phyloP scores from a whole-genome alignment of 2,797 vertebrate species.

The Aphelocoma californica region DNA sequence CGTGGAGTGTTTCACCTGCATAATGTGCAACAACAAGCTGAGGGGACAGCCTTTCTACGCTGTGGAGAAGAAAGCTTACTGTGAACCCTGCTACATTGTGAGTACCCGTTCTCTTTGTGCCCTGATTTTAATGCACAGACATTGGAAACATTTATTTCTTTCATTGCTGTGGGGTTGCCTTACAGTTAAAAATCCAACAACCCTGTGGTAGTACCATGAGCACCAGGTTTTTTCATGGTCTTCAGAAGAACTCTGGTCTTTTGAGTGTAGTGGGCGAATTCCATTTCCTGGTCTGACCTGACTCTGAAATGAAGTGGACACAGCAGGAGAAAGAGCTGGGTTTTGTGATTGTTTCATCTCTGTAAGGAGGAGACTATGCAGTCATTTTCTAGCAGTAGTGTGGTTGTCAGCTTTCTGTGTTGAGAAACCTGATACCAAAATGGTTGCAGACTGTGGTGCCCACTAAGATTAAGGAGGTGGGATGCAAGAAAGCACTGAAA shows the following conservation, averaged over 20 bases:
- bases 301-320: not conserved
- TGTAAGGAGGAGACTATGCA: not conserved
- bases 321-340: not conserved
- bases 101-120: slow-evolving; percentile 60
- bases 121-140: not conserved
- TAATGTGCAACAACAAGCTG: slow-evolving; percentile 89
- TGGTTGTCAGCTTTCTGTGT: not conserved
- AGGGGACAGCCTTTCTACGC: slow-evolving; percentile 97
- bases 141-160: not conserved
- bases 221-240: not conserved
- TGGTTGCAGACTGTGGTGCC: not conserved
- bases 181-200: not conserved
- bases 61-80: slow-evolving; percentile 97
- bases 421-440: not conserved
- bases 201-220: not conserved
- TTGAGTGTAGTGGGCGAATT: not conserved
- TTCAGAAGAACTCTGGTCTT: not conserved
- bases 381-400: not conserved
- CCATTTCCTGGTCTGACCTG: not conserved
- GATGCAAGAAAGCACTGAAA: not conserved
- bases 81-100: slow-evolving; percentile 96
- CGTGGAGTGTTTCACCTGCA: slow-evolving; percentile 93
- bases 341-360: not conserved
- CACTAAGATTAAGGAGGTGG: not conserved
- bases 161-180: not conserved